Evolutionary conservation across 2,113 vertebrate species (phyloP).

Genomic region (Grammomys dolichurus): DNA sequence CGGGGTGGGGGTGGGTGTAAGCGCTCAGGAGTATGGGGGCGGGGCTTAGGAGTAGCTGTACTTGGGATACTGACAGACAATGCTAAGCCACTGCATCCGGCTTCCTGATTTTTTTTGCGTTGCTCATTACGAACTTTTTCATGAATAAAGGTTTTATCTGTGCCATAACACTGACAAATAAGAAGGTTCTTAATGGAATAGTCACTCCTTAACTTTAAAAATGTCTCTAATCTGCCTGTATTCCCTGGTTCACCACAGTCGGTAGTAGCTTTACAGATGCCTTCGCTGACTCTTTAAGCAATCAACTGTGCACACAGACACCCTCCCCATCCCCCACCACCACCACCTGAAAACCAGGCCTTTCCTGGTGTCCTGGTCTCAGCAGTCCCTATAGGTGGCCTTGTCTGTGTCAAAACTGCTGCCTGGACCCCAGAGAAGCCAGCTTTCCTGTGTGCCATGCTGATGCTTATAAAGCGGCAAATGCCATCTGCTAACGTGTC

Average conservation of each 20-base stretch:
- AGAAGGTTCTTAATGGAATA: neutral
- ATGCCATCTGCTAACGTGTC: neutral
- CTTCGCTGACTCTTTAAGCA: rapidly evolving
- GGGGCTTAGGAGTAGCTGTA: rapidly evolving
- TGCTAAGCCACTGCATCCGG: neutral
- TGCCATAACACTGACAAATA: neutral
- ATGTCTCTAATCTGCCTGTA: neutral
- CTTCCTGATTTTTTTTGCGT: neutral
- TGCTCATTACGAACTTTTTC: neutral
- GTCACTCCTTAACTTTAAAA: neutral
- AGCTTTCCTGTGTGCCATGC: neutral
- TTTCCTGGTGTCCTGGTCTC: neutral
- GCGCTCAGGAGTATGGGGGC: too few relatives aligned
- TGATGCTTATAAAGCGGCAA: neutral
- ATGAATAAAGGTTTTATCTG: neutral
- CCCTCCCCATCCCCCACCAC: too few relatives aligned
- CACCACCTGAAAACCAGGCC: neutral
- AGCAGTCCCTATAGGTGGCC: neutral
- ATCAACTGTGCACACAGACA: neutral
- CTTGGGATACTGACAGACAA: rapidly evolving
- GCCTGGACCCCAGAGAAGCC: neutral
- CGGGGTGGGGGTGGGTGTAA: rapidly evolving
- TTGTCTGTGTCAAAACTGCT: neutral
- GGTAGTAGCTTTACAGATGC: neutral
- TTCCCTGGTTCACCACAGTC: neutral